phyloP scores from a whole-genome alignment of 2,888 invertebrate species.

The Lymantria dispar region DNA sequence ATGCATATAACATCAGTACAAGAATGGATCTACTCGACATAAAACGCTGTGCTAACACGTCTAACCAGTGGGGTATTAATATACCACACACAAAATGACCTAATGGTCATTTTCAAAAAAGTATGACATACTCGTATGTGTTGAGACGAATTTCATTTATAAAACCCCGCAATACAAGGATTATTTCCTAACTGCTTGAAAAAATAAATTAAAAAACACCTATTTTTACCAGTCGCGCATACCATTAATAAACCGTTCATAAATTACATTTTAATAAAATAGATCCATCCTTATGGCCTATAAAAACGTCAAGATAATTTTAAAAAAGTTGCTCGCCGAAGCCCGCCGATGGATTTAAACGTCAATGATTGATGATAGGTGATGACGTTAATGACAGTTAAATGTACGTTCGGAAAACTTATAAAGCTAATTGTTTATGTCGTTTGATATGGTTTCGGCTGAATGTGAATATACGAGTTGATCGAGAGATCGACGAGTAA shows the following conservation, averaged over 20 bases:
- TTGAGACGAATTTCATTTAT: no score
- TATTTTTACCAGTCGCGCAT: no score
- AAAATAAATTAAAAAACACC: no score
- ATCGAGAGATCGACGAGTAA: not conserved
- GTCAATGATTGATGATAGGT: conserved; percentile 29
- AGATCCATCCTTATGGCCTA: conserved; percentile 15
- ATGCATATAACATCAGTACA: no score
- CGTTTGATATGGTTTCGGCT: conserved; percentile 21
- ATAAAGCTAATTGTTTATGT: conserved; percentile 23
- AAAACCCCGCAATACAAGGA: no score
- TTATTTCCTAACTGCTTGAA: no score
- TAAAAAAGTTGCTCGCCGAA: conserved; percentile 24
- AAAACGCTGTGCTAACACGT: no score
- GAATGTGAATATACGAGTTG: not conserved
- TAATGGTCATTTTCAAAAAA: no score
- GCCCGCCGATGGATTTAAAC: conserved; percentile 31
- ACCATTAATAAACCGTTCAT: not conserved
- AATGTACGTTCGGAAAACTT: conserved; percentile 27
- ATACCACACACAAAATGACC: no score
- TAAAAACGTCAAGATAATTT: conserved; percentile 29
- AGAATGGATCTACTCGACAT: no score
- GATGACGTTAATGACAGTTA: conserved; percentile 37
- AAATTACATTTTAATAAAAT: conserved; percentile 16
- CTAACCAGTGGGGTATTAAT: no score
- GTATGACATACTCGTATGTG: no score